Evolutionary conservation across 2,113 vertebrate species (phyloP), one percentile per base, ranked within the genome.

Genomic region (Perca flavescens): DNA sequence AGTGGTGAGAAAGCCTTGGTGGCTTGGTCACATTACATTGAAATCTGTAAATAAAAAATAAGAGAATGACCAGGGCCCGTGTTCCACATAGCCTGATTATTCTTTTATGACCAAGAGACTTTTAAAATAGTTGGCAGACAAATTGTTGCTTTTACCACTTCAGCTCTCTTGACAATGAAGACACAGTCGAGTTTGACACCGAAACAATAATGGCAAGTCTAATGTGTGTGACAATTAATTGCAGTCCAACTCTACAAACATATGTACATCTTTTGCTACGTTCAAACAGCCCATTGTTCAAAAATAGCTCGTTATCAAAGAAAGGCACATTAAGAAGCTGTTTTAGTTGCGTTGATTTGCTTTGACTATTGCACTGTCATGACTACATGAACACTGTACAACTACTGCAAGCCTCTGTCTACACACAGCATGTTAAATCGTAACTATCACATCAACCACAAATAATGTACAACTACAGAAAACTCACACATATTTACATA

Each of bases 261-360:
- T 80, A 81, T 79, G 61, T 56, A 89, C 65, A 80, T 43, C 53
- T 36, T 67, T 21, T 56, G 49, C 83, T 86, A 89, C 21, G 12
- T 70, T 74, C 80, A 43, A 53, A 75, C 75, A 58, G 77, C 68
- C 5, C 57, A 54, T 63, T 82, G 72, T 76, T 68, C 14, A 64
- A 61, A 73, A 74, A 76, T 8, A 25, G 76, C 57, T 86, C 5
- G 28, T 80, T 64, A 56, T 78, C 28, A 43, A 88, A 87, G 56
- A 86, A 93, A 94, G 93, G 92, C 93, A 94, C 92, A 16, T 85
- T 77, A 62, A 82, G 79, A 88, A 76, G 69, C 68, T 57, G 31
- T 68, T 79, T 58, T 17, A 31, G 65, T 61, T 65, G 79, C 21
- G 54, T 83, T 71, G 76, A 71, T 84, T 66, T 60, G 28, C 53